Percentiles rank a stretch among this genome's conserved stretches.
phyloP scores from a whole-genome alignment of 1,140 invertebrate species.

The Listronotus bonariensis region DNA sequence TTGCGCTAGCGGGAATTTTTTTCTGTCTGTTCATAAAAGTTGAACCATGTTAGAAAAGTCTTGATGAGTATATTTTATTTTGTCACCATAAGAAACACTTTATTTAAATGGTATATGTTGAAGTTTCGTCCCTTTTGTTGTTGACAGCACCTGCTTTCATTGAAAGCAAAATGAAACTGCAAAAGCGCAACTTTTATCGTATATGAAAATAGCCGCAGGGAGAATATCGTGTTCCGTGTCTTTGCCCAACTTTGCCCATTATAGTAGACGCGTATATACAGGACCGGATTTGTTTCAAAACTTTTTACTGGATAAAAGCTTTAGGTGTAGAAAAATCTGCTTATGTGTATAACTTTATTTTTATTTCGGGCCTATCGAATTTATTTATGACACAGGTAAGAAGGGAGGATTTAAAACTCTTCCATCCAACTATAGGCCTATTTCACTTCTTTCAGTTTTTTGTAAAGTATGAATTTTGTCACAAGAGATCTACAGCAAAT shows the following conservation, averaged over 20 bases:
- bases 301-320: background rate
- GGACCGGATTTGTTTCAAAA: constrained; percentile 7
- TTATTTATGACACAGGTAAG: too few species aligned
- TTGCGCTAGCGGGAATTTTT: too few species aligned
- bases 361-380: too few species aligned
- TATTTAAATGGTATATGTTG: constrained; percentile 31
- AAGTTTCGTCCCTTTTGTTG: constrained; percentile 26
- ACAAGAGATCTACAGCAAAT: too few species aligned
- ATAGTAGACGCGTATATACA: constrained; percentile 20
- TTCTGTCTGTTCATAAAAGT: too few species aligned
- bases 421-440: too few species aligned
- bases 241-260: constrained; percentile 30
- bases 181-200: constrained; percentile 34
- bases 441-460: too few species aligned
- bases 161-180: constrained; percentile 29
- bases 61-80: background rate
- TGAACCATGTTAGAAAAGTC: too few species aligned
- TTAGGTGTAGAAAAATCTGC: too few species aligned
- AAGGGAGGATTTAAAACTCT: too few species aligned
- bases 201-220: constrained; percentile 31
- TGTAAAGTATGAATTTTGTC: too few species aligned
- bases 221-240: constrained; percentile 26
- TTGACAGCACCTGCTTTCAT: constrained; percentile 24
- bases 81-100: constrained; percentile 24
- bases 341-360: too few species aligned